phyloP scores from a whole-genome alignment of 2,113 vertebrate genomes.

The Microtus montanus region DNA sequence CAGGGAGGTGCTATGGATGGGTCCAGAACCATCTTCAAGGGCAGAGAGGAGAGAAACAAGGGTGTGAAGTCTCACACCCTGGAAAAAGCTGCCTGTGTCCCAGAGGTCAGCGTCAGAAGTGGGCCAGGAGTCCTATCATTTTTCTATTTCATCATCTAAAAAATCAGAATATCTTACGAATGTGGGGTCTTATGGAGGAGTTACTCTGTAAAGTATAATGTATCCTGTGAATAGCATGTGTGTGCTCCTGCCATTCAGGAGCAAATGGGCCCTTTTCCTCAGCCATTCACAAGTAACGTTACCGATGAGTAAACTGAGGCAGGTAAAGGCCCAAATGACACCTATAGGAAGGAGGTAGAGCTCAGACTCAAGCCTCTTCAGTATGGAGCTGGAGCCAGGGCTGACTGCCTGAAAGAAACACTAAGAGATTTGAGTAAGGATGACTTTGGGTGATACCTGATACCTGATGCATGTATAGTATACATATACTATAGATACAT shows the following conservation, averaged over 20 bases:
- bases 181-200: rapidly evolving
- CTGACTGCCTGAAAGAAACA: rapidly evolving
- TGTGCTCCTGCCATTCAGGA: rapidly evolving
- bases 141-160: not conserved
- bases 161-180: not conserved
- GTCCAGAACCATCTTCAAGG: too few relatives aligned
- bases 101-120: rapidly evolving
- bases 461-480: not conserved
- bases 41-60: not conserved
- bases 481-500: not conserved
- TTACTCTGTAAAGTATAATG: not conserved
- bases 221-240: rapidly evolving
- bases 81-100: rapidly evolving
- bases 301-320: not conserved
- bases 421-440: too few relatives aligned
- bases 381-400: rapidly evolving
- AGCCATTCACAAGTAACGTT: rapidly evolving
- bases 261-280: rapidly evolving
- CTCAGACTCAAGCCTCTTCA: rapidly evolving
- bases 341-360: rapidly evolving
- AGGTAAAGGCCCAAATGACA: rapidly evolving
- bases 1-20: too few relatives aligned
- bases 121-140: rapidly evolving
- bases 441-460: rapidly evolving
- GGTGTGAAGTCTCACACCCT: not conserved